Percentiles rank a stretch among this genome's conserved stretches.
Evolutionary conservation across 1,140 invertebrate genomes (phyloP).

Genomic region (Drosophila neocordata): DNA sequence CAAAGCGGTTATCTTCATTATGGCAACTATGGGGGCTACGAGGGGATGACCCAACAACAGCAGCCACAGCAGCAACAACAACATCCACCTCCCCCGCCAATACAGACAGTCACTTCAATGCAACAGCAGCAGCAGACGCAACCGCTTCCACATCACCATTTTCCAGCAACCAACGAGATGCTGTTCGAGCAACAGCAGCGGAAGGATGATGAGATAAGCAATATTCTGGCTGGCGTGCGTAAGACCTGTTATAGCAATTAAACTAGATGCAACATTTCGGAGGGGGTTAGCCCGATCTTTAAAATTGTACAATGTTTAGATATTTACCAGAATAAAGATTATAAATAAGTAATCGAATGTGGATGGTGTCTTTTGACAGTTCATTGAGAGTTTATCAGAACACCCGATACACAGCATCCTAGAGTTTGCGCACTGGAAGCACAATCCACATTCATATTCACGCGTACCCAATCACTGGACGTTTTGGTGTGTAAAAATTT

Average conservation of each 20-base stretch:
- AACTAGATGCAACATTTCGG: conserved; percentile 41
- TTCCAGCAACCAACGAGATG: conserved; percentile 53
- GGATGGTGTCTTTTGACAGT: conserved; percentile 9
- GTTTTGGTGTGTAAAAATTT: conserved; percentile 49
- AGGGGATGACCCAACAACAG: conserved; percentile 39
- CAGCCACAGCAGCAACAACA: conserved; percentile 26
- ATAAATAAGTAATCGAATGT: conserved; percentile 16
- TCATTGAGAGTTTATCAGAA: conserved; percentile 36
- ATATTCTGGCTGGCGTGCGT: conserved; percentile 91
- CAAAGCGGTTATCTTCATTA: conserved; percentile 71
- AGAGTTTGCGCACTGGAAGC: conserved; percentile 36
- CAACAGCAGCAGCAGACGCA: conserved; percentile 25
- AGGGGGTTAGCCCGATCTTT: background rate
- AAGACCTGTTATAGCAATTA: conserved; percentile 94
- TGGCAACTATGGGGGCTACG: conserved; percentile 67
- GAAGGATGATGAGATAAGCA: conserved; percentile 92
- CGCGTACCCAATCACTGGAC: conserved; percentile 26
- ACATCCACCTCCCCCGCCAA: conserved; percentile 28
- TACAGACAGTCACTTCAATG: conserved; percentile 44
- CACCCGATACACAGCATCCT: conserved; percentile 44
- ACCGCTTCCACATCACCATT: conserved; percentile 48
- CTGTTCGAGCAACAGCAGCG: conserved; percentile 83
- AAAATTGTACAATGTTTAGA: conserved; percentile 23
- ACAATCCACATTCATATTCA: background rate
- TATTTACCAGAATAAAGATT: conserved; percentile 13